phyloP scores from a whole-genome alignment of 2,797 vertebrate genomes.

The Gymnoscopelus braueri region DNA sequence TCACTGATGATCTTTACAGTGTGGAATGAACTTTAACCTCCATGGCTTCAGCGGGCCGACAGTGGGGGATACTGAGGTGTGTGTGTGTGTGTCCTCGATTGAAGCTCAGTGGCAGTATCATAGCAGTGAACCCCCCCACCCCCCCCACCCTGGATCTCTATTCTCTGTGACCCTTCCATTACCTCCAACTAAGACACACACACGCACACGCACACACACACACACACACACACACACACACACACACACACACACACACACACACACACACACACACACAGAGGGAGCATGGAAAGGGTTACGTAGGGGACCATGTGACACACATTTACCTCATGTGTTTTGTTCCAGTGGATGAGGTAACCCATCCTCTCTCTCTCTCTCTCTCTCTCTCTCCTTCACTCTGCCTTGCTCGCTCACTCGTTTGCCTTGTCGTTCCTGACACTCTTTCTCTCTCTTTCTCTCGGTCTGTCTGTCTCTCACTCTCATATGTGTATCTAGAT shows the following conservation, averaged over 20 bases:
- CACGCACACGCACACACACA: constrained; percentile 15
- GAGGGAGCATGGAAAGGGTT: constrained; percentile 42
- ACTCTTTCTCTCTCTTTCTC: constrained; percentile 21
- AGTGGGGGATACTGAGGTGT: too few species aligned
- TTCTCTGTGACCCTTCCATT: too few species aligned
- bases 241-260: constrained; percentile 1
- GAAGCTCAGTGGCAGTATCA: too few species aligned
- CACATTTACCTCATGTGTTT: constrained; percentile 77
- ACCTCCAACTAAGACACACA: neutral
- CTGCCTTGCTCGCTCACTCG: neutral
- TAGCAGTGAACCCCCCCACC: too few species aligned
- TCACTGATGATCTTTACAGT: too few species aligned
- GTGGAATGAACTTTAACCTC: too few species aligned
- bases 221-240: constrained; percentile 11
- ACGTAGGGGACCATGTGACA: constrained; percentile 60
- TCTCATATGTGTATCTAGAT: too few species aligned
- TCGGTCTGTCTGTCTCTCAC: too few species aligned
- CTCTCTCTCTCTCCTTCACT: constrained; percentile 20
- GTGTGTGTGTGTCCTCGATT: too few species aligned
- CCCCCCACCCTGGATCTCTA: too few species aligned
- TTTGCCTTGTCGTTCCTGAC: neutral
- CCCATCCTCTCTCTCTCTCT: constrained; percentile 39
- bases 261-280: neutral
- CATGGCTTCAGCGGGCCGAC: too few species aligned
- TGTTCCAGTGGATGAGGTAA: constrained; percentile 78